Evolutionary conservation across 2,113 vertebrate genomes (phyloP).

Genomic region (Ciconia stormi): DNA sequence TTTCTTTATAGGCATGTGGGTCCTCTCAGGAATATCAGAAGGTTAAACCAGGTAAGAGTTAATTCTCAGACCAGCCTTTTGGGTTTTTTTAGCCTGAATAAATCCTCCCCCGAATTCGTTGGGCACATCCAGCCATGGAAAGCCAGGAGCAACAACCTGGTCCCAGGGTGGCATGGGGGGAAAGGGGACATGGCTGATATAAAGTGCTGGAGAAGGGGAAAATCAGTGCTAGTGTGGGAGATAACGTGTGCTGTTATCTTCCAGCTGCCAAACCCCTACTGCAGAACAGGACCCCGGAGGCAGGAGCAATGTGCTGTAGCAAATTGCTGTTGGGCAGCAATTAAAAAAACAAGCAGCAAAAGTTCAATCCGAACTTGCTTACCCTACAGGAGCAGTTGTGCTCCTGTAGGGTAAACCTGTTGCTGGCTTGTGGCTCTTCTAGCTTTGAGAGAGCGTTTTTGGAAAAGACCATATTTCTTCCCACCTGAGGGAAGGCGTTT

Average conservation of each 20-base stretch:
- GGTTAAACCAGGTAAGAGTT: conserved; percentile 24
- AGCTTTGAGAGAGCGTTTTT: neutral
- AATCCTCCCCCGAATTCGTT: neutral
- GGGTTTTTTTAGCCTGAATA: too few species aligned
- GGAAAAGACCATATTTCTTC: neutral
- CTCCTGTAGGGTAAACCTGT: neutral
- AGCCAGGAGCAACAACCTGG: neutral
- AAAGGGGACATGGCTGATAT: neutral
- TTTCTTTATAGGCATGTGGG: neutral
- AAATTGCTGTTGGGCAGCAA: neutral
- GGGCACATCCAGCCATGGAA: neutral
- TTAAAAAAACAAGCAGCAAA: neutral
- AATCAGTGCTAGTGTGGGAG: neutral
- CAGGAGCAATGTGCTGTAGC: neutral
- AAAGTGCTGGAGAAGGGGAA: neutral
- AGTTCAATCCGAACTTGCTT: neutral
- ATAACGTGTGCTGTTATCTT: neutral
- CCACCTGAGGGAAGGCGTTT: neutral
- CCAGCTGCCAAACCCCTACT: neutral
- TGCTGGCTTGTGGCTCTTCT: accelerated
- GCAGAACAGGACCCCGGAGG: neutral
- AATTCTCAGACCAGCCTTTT: neutral
- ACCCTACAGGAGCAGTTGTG: neutral
- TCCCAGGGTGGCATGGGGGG: neutral
- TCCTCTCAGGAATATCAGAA: neutral